Evolutionary conservation across 2,113 vertebrate species (phyloP).

Genomic region (Petroica traversi): DNA sequence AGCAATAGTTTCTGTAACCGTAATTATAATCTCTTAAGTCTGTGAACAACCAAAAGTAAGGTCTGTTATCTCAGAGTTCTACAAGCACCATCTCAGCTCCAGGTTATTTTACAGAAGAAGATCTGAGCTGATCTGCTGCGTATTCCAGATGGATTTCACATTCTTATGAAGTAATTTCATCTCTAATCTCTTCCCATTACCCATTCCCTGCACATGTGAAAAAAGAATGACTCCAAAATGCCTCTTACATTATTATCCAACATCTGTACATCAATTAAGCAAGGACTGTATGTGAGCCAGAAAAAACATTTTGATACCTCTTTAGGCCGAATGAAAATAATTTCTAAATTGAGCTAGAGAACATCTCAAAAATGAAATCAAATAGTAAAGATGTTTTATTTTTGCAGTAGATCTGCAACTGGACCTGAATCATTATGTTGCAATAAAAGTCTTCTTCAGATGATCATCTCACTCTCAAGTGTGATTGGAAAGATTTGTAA

Average conservation of each 20-base stretch:
- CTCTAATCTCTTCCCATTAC: constrained; percentile 8
- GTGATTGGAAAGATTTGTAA: background rate
- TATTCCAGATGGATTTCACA: background rate
- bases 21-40: background rate
- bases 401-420: constrained; percentile 41
- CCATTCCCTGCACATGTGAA: background rate
- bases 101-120: background rate
- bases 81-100: background rate
- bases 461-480: background rate
- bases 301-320: constrained; percentile 44
- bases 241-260: background rate
- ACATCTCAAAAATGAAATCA: constrained; percentile 1
- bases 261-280: constrained; percentile 28
- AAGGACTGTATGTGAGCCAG: constrained; percentile 6
- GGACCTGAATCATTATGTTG: background rate
- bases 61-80: background rate
- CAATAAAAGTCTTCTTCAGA: background rate
- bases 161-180: background rate
- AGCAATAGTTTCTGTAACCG: background rate
- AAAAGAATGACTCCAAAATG: background rate
- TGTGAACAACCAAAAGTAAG: background rate
- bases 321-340: constrained; percentile 46
- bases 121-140: background rate
- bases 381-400: constrained; percentile 30
- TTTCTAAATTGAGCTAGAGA: constrained; percentile 38